Base-by-base conservation (phyloP, 2,113 vertebrate genomes). In the Sturnira hondurensis region DNA sequence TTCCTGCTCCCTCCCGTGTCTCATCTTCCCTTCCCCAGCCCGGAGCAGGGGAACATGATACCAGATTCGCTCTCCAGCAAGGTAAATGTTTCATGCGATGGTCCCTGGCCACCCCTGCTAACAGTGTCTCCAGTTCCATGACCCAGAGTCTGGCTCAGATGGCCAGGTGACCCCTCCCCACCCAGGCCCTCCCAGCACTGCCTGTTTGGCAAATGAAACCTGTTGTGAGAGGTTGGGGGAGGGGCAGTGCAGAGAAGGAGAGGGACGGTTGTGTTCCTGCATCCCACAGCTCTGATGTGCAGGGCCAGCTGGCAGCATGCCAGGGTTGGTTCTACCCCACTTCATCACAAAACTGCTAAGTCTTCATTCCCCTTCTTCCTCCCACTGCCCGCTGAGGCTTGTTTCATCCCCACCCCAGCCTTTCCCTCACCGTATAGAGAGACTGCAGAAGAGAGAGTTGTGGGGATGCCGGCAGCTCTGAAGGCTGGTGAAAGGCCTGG, bases 51-150 rank as follows among this genome's bases (percentile, higher is more conserved):
- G 89, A 96, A 97, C 54, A 16, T 0, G 38, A 88, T 15, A 68
- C 90, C 14, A 41, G 1, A 3, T 71, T 38, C 1, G 0, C 33
- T 74, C 31, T 67, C 2, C 0, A 0, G 38, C 3, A 0, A 0
- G 31, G 78, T 98, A 8, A 98, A 98, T 98, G 84, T 97, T 98
- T 97, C 96, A 98, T 89, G 92, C 26, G 91, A 71, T 33, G 22
- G 93, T 83, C 56, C n/a, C 47, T 22, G 15, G 91, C 88, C 3
- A 87, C 65, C 24, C 94, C 91, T 95, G 92, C 95, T 97, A 97
- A 97, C 97, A 89, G 43, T 80, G 54, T 92, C 83, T 88, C 87
- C 63, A 58, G 89, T 78, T 88, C 70, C 26, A 0, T 85, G 80
- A 71, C 43, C 73, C 22, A 61, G 22, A 2, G 9, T 31, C 58